Evolutionary conservation across 2,113 vertebrate genomes (phyloP), one percentile per base, ranked within the genome.

Genomic region (Orycteropus afer): DNA sequence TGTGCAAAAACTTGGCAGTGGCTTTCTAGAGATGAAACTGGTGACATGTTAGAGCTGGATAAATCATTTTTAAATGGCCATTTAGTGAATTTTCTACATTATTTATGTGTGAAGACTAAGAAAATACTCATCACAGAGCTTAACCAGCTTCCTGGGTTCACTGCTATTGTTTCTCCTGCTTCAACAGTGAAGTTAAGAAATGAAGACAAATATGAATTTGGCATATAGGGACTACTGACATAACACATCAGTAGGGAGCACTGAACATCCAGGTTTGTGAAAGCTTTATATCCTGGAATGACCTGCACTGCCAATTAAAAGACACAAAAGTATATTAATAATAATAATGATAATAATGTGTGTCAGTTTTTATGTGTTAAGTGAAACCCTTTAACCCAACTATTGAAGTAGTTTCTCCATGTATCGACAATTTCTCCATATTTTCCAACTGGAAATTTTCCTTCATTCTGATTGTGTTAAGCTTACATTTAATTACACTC

Each of bases 11-110:
- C 71, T 27, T 71, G 42, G 61, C 7, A 1, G 0, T 49, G 55
- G 25, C 51, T 95, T 97, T 97, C 83, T 91, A 49, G 85, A 90
- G 59, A 63, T 94, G 81, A 96, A 96, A 96, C 85, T 61, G 51
- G 93, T 96, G 97, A 97, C 85, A 94, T 37, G 53, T 59, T 63
- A 82, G 61, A 91, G 65, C 80, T 84, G 74, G 91, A 76, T 37
- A 91, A 95, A 97, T 92, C 82, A 94, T 86, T 73, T n/a, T 95
- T 95, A 96, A 74, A 91, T 55, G 57, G 87, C 11, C 42, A 42
- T 65, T 96, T 96, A 91, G 92, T 34, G 78, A 86, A 63, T 65
- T 94, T 85, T 93, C 40, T 83, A 61, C 14, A 57, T 90, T 85
- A 65, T 88, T 92, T 89, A 74, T 59, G 49, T 59, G 49, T 63